Evolutionary conservation across 2,797 vertebrate species (phyloP).

Genomic region (Coluber constrictor): DNA sequence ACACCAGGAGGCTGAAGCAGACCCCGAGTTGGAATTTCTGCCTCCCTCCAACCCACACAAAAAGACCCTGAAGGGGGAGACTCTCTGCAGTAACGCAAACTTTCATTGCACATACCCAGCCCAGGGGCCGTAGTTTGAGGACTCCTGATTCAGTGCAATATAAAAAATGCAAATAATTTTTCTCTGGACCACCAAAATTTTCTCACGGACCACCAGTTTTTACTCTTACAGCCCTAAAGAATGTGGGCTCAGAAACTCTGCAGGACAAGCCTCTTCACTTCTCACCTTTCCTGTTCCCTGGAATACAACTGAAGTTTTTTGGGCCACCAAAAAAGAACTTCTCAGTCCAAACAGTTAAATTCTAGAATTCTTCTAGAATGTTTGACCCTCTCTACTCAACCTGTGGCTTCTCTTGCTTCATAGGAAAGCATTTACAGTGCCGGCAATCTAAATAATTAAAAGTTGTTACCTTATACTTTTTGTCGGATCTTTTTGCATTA

Average conservation of each 20-base stretch:
- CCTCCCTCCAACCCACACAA: no score
- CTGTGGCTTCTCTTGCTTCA: not conserved
- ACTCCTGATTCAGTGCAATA: no score
- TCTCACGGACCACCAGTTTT: no score
- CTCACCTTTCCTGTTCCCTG: not conserved
- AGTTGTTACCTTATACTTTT: not conserved
- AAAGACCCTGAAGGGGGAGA: no score
- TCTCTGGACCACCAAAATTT: no score
- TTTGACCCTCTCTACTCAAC: not conserved
- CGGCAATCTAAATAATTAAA: not conserved
- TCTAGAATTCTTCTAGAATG: not conserved
- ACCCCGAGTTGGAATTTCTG: no score
- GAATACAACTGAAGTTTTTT: not conserved
- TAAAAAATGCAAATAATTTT: no score
- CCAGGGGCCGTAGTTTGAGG: no score
- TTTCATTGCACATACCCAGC: no score
- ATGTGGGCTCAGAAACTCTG: not conserved
- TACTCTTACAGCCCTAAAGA: not conserved
- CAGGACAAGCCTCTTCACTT: not conserved
- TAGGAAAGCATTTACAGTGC: not conserved
- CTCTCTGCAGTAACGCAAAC: no score
- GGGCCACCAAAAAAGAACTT: not conserved
- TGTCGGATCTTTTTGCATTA: not conserved
- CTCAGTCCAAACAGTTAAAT: not conserved
- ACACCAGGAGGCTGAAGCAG: no score